Evolutionary conservation across 2,888 invertebrate species (phyloP).

Genomic region (Aplocera efformata): DNA sequence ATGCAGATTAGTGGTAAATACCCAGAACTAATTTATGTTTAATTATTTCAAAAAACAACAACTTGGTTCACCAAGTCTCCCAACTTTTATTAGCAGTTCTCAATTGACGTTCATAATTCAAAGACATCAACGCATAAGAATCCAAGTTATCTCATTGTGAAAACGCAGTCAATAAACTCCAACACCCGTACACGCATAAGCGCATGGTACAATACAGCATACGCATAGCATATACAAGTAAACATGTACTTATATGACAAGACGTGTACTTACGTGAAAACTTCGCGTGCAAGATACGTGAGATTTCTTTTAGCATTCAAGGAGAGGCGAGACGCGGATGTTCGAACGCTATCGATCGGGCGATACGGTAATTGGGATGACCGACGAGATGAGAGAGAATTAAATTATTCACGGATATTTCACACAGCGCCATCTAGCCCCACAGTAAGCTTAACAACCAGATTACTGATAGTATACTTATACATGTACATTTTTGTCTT

Average conservation of each 20-base stretch:
- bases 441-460: no score
- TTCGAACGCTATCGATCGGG: conserved; percentile 14
- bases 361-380: conserved; percentile 9
- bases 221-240: conserved; percentile 14
- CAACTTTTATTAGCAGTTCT: no score
- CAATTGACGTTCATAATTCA: neutral
- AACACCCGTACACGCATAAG: conserved; percentile 18
- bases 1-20: no score
- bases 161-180: conserved; percentile 30
- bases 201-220: neutral
- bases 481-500: no score
- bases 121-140: conserved; percentile 3
- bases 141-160: conserved; percentile 20
- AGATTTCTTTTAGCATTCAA: conserved; percentile 75
- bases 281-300: conserved; percentile 60
- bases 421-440: no score
- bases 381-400: no score
- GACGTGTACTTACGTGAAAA: conserved; percentile 62
- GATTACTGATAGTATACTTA: no score
- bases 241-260: conserved; percentile 28
- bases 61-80: no score
- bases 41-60: no score
- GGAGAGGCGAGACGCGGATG: conserved; percentile 46
- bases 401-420: no score
- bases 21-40: no score